Conservation (phyloP, 2,888 invertebrate species). For the Drosophila anomelani region DNA sequence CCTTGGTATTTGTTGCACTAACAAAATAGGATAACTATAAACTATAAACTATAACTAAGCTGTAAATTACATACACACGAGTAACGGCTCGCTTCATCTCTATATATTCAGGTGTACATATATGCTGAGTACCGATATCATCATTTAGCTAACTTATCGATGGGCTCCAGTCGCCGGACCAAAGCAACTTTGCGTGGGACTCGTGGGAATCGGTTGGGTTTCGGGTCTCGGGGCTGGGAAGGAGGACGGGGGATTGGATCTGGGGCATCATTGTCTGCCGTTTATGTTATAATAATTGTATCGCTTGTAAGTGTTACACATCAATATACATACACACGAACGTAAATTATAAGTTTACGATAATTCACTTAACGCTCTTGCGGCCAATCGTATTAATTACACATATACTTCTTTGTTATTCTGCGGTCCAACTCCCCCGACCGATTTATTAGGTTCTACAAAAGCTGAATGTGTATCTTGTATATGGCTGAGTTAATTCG, state of each 20-base stretch:
- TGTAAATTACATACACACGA: constrained; percentile 75
- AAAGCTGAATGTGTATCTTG: constrained; percentile 66
- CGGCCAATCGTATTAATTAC: constrained; percentile 69
- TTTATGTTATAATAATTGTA: constrained; percentile 13
- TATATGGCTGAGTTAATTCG: constrained; percentile 36
- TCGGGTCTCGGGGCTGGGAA: neutral
- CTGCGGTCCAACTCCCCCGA: constrained; percentile 8
- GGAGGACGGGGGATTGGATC: no score
- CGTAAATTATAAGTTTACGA: constrained; percentile 43
- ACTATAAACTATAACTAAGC: constrained; percentile 46
- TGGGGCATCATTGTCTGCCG: constrained; percentile 1
- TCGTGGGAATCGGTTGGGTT: constrained; percentile 5
- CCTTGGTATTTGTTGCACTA: constrained; percentile 44
- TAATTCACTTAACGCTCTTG: constrained; percentile 64
- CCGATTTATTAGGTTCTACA: constrained; percentile 65
- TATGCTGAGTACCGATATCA: constrained; percentile 38
- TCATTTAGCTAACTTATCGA: constrained; percentile 51
- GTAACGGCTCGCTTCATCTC: constrained; percentile 28
- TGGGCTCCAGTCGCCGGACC: constrained; percentile 48
- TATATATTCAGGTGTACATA: constrained; percentile 48
- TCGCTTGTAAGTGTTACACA: constrained; percentile 39
- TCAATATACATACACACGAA: constrained; percentile 50
- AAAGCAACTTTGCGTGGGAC: constrained; percentile 39
- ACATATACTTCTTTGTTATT: constrained; percentile 53
- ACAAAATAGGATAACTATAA: constrained; percentile 50